Conservation (phyloP, 2,113 vertebrate genomes). For the Xiphorhynchus elegans region DNA sequence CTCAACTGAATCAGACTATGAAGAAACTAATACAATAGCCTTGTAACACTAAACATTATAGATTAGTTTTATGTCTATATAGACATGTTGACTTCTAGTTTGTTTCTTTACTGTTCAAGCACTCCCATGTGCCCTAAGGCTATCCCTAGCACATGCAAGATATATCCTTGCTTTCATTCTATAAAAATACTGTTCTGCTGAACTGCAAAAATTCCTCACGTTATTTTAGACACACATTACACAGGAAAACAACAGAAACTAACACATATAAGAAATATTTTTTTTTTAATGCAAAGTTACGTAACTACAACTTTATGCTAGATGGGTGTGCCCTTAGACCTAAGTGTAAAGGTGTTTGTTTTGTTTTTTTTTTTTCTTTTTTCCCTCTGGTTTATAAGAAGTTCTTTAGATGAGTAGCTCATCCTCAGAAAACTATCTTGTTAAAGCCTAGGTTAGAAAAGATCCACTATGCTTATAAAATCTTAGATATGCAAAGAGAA, state of each 20-base stretch:
- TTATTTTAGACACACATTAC: not conserved
- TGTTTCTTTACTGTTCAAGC: not conserved
- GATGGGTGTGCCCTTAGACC: not conserved
- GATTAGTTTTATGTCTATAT: not conserved
- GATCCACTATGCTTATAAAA: not conserved
- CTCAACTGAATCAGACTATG: not conserved
- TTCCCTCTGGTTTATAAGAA: not conserved
- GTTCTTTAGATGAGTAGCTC: not conserved
- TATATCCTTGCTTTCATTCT: not conserved
- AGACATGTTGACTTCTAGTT: not conserved
- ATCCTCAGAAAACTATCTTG: not conserved
- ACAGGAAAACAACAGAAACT: not conserved
- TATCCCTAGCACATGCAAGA: not conserved
- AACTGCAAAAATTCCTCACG: not conserved
- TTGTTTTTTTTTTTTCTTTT: not conserved
- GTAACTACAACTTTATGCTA: not conserved
- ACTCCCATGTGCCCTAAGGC: not conserved
- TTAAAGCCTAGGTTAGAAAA: not conserved
- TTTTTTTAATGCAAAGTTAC: rapidly evolving
- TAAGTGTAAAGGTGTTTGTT: not conserved
- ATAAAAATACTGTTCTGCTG: not conserved
- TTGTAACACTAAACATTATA: not conserved
- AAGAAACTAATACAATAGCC: not conserved
- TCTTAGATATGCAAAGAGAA: not conserved
- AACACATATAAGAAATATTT: not conserved